phyloP scores from a whole-genome alignment of 2,888 invertebrate genomes.

The Scaptomyza tumidula region DNA sequence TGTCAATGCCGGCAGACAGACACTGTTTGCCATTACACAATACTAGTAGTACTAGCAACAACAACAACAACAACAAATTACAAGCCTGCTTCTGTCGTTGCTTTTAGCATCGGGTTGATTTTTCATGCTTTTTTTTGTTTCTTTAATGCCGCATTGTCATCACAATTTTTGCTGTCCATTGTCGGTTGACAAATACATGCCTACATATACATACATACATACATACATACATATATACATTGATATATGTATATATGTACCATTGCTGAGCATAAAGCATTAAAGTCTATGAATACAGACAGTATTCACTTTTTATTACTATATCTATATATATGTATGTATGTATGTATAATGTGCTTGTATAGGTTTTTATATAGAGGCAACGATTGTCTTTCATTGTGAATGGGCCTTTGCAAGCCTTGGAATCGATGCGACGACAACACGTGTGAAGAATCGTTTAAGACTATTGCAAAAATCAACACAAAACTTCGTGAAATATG shows the following conservation, averaged over 20 bases:
- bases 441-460: constrained; percentile 45
- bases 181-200: constrained; percentile 28
- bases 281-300: constrained; percentile 12
- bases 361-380: constrained; percentile 12
- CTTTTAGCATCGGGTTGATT: constrained; percentile 47
- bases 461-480: constrained; percentile 30
- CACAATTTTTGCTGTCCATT: constrained; percentile 56
- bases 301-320: constrained; percentile 20
- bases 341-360: neutral
- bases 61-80: constrained; percentile 23
- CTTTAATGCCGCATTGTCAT: constrained; percentile 74
- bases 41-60: constrained; percentile 26
- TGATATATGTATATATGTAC: neutral
- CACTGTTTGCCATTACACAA: constrained; percentile 68
- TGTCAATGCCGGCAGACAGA: constrained; percentile 62
- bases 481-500: too few species aligned
- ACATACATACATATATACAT: neutral
- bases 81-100: constrained; percentile 18
- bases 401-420: constrained; percentile 32
- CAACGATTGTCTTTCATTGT: constrained; percentile 33
- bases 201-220: neutral
- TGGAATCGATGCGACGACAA: constrained; percentile 40
- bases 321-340: constrained; percentile 3
- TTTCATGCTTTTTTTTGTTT: constrained; percentile 50
- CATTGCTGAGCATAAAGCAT: constrained; percentile 17